Evolutionary conservation across 2,113 vertebrate genomes (phyloP), one percentile per base, ranked within the genome.

Genomic region (Mellivora capensis): DNA sequence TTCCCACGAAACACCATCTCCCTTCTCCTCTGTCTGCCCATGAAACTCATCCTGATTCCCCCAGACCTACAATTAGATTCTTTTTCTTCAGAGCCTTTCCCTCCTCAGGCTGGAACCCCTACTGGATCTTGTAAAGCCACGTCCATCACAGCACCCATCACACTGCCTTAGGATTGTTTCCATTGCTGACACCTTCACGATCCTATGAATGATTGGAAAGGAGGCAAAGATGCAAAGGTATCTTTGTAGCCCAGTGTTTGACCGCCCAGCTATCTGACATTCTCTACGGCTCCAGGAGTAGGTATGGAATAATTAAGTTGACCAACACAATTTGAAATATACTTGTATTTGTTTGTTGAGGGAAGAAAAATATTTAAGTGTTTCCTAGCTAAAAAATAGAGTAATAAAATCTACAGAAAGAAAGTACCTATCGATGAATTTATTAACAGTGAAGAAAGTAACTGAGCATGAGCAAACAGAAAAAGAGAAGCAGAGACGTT

Each of bases 241-340:
- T 64, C 34, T 71, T 20, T 54, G 25, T 39, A 37, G 64, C 14
- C 31, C 25, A 52, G 39, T 52, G 52, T 67, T 29, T 81, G 71
- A 96, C n/a, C 87, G 20, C 59, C 59, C 25, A 27, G 59, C 59
- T 61, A 11, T 27, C 25, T 61, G 25, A 61, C 25, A 61, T 12
- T 61, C 44, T 95, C 20, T 6, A 83, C 31, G 77, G 34, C 25
- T 72, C 42, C 42, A 59, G 29, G 37, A 81, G 94, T n/a, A 93
- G 94, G 61, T 42, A 77, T 81, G 7, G 79, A 77, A 77, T 86
- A 91, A 77, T 85, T 81, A 31, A 91, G 54, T 67, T n/a, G n/a
- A n/a, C 39, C 12, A 59, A 3, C 1, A 79, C 3, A 39, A n/a
- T 47, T 49, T 52, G 44, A 97, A 83, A 93, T 72, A 44, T 1